A percentile compares a stretch with the other conserved stretches of the same genome.
Conservation (phyloP, 2,113 vertebrate species). For the Pelmatolapia mariae region DNA sequence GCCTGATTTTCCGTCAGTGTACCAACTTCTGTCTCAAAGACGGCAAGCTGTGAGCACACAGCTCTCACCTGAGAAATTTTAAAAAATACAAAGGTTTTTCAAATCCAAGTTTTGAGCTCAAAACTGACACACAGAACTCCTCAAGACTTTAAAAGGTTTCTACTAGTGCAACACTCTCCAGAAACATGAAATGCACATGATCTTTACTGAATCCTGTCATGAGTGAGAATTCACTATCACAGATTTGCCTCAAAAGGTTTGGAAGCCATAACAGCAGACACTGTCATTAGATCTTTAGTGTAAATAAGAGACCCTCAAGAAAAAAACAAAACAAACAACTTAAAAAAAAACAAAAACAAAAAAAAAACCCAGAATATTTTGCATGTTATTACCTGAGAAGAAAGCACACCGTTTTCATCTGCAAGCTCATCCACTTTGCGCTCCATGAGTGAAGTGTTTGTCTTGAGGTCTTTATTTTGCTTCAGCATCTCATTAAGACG, state of each 20-base stretch:
- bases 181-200: not conserved
- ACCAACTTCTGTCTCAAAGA: slow-evolving; percentile 74
- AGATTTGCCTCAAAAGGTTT: not conserved
- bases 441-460: slow-evolving; percentile 79
- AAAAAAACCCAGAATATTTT: fast-evolving
- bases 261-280: not conserved
- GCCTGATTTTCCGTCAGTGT: slow-evolving; percentile 75
- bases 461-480: slow-evolving; percentile 83
- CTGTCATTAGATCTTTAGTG: not conserved
- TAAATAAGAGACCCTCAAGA: not conserved
- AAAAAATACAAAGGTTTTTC: not conserved
- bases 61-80: slow-evolving; percentile 72
- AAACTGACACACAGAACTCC: not conserved
- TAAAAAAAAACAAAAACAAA: not conserved
- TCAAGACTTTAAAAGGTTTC: not conserved
- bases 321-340: not conserved
- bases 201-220: not conserved
- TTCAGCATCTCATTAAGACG: slow-evolving; percentile 78
- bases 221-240: not conserved
- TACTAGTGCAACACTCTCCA: not conserved
- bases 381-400: slow-evolving; percentile 76
- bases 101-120: not conserved
- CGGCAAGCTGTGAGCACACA: slow-evolving; percentile 69
- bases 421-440: slow-evolving; percentile 81
- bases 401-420: slow-evolving; percentile 84